Evolutionary conservation across 2,113 vertebrate genomes (phyloP).

Genomic region (Candoia aspera): DNA sequence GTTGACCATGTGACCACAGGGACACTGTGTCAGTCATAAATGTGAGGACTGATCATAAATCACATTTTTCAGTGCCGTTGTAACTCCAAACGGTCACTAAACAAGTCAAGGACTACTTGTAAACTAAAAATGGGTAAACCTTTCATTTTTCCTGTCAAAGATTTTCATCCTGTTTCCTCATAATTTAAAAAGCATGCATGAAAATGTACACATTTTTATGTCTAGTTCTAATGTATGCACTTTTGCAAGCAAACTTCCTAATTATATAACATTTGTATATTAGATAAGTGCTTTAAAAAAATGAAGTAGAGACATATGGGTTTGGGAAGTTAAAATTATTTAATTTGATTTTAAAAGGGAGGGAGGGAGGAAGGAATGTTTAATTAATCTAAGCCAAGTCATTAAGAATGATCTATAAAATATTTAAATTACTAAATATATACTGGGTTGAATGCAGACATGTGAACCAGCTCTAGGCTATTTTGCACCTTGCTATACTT

Average conservation of each 20-base stretch:
- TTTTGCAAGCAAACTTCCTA: background rate
- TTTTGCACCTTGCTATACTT: background rate
- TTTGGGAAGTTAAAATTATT: background rate
- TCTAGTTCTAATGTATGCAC: background rate
- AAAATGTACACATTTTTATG: background rate
- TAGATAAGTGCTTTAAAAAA: background rate
- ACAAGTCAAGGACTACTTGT: too few species aligned
- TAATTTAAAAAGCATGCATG: background rate
- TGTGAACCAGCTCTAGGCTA: background rate
- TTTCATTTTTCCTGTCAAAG: background rate
- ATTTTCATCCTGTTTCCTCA: background rate
- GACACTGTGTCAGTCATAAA: too few species aligned
- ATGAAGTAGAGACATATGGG: background rate
- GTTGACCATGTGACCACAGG: too few species aligned
- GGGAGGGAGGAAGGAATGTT: background rate
- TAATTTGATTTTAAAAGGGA: background rate
- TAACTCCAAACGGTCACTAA: too few species aligned
- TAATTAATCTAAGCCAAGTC: background rate
- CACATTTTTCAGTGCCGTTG: too few species aligned
- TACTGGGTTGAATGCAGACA: background rate
- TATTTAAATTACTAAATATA: background rate
- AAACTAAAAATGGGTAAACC: background rate
- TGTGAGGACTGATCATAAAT: too few species aligned
- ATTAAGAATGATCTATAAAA: background rate
- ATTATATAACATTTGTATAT: background rate